Evolutionary conservation across 2,797 vertebrate genomes (phyloP).

Genomic region (Melanotaenia parkinsoni): DNA sequence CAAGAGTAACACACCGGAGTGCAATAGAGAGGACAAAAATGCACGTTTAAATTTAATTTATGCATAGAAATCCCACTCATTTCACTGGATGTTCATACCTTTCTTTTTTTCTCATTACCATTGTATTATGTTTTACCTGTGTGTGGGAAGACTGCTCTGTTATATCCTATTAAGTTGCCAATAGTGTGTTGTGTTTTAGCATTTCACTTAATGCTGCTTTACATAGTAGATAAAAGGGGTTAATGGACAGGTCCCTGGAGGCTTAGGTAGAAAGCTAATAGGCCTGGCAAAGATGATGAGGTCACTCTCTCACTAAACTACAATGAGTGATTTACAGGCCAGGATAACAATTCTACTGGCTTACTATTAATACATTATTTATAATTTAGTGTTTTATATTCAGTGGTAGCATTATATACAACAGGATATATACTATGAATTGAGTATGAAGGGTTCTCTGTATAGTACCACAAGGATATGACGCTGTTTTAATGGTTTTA

Average conservation of each 20-base stretch:
- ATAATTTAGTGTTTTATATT: constrained; percentile 46
- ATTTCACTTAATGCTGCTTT: constrained; percentile 67
- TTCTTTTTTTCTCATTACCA: background rate
- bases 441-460: constrained; percentile 12
- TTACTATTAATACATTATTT: constrained; percentile 64
- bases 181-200: constrained; percentile 34
- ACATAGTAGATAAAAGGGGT: constrained; percentile 69
- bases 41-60: background rate
- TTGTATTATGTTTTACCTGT: background rate
- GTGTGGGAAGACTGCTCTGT: background rate
- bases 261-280: constrained; percentile 77
- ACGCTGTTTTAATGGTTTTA: background rate
- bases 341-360: constrained; percentile 41
- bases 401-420: constrained; percentile 11
- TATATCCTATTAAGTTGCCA: constrained; percentile 37
- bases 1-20: background rate
- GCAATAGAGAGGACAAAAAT: background rate
- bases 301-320: constrained; percentile 74
- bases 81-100: too few relatives aligned
- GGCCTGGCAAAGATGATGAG: constrained; percentile 76
- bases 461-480: constrained; percentile 2
- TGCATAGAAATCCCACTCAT: background rate
- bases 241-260: constrained; percentile 75
- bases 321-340: constrained; percentile 64
- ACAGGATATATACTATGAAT: constrained; percentile 20